Percentiles rank a stretch among this genome's conserved stretches.
Evolutionary conservation across 2,888 invertebrate genomes (phyloP).

Genomic region (Onthophagus sagittarius): DNA sequence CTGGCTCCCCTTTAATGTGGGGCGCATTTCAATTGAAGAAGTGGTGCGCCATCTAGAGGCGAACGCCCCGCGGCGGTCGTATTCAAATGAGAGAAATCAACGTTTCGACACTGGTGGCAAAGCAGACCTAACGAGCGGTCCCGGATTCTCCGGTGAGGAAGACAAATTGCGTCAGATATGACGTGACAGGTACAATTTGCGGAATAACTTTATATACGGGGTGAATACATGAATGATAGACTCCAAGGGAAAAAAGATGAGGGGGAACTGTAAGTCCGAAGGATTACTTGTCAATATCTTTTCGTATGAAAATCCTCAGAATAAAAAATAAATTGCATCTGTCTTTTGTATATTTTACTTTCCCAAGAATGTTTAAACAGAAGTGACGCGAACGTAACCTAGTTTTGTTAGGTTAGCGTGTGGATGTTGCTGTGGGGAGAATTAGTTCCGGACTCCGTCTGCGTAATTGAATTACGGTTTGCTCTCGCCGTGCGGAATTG

Average conservation of each 20-base stretch:
- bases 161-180: conserved; percentile 43
- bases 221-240: conserved; percentile 47
- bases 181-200: conserved; percentile 44
- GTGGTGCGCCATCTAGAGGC: neutral
- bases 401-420: neutral
- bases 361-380: neutral
- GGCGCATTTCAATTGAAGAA: neutral
- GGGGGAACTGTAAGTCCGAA: conserved; percentile 35
- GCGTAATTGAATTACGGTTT: conserved; percentile 2
- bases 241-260: conserved; percentile 33
- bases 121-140: neutral
- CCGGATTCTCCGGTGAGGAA: conserved; percentile 29
- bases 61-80: neutral
- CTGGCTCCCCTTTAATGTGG: neutral
- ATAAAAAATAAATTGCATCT: too few relatives aligned
- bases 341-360: too few relatives aligned
- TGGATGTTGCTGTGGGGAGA: neutral
- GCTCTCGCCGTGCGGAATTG: neutral
- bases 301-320: neutral
- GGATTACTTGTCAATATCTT: conserved; percentile 33
- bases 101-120: neutral
- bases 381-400: neutral
- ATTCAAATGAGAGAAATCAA: neutral
- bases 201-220: conserved; percentile 40
- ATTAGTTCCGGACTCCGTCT: conserved; percentile 1